Percentiles rank a stretch among this genome's conserved stretches.
Conservation (phyloP, 2,113 vertebrate species). For the Xenotilapia leptura region DNA sequence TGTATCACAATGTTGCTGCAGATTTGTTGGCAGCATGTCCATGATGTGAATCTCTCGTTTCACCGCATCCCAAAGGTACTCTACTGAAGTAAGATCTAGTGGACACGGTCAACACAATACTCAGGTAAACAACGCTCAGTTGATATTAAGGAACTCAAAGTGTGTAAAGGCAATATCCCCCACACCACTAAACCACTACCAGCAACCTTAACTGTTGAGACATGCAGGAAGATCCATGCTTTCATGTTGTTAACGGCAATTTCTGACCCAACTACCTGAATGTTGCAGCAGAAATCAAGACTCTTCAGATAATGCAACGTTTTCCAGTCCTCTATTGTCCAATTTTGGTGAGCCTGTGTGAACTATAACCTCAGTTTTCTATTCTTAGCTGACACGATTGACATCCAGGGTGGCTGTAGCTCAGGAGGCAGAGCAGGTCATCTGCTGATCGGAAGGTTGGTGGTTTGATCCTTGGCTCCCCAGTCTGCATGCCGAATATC, state of each 20-base stretch:
- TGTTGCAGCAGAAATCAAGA: not conserved
- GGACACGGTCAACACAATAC: not conserved
- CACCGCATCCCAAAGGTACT: accelerated
- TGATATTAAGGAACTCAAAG: not conserved
- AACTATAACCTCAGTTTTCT: not conserved
- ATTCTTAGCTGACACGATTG: not conserved
- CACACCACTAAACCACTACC: not conserved
- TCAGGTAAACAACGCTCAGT: accelerated
- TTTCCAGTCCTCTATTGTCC: not conserved
- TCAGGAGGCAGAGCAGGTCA: not conserved
- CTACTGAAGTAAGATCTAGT: not conserved
- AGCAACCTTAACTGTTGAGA: not conserved
- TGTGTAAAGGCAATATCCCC: not conserved
- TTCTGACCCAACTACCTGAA: not conserved
- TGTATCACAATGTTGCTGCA: not conserved
- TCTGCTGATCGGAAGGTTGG: not conserved
- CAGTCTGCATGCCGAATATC: not conserved
- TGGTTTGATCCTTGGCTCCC: not conserved
- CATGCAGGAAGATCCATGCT: not conserved
- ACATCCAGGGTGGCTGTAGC: accelerated
- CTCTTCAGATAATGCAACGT: not conserved
- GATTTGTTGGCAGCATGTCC: not conserved
- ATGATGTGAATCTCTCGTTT: not conserved
- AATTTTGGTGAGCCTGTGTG: not conserved
- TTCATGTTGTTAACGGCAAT: not conserved